Evolutionary conservation across 2,888 invertebrate species (phyloP).

Genomic region (Oscheius sp.): DNA sequence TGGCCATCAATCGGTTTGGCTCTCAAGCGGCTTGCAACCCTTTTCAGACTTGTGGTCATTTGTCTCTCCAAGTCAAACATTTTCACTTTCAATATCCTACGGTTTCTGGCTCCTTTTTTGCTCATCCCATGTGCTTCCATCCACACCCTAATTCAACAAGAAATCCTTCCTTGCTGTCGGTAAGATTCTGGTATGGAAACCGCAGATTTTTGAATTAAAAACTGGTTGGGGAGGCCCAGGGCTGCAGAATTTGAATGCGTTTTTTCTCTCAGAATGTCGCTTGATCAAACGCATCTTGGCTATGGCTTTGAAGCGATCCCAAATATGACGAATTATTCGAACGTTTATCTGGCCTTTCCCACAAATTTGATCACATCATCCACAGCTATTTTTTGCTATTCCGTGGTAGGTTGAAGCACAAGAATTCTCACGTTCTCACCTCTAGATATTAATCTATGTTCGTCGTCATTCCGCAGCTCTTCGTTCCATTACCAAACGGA

Average conservation of each 20-base stretch:
- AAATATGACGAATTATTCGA: conserved; percentile 20
- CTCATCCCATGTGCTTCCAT: conserved; percentile 18
- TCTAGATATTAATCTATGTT: conserved; percentile 17
- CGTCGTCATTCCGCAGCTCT: conserved; percentile 4
- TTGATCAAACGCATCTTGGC: neutral
- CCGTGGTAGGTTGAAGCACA: neutral
- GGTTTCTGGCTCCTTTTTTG: conserved; percentile 7
- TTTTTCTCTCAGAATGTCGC: conserved; percentile 6
- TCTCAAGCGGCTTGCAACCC: neutral
- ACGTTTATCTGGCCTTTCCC: conserved; percentile 21
- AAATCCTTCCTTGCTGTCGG: conserved; percentile 21
- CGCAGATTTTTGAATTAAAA: no score
- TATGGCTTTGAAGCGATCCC: conserved; percentile 15
- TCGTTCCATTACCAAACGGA: neutral
- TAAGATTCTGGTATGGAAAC: neutral
- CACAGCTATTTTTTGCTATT: conserved; percentile 7
- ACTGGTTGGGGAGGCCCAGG: no score
- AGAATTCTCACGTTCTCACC: neutral
- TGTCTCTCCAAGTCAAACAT: conserved; percentile 24
- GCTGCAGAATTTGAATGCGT: no score
- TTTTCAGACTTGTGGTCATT: conserved; percentile 10
- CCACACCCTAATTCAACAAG: conserved; percentile 20
- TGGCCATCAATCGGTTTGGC: conserved; percentile 16
- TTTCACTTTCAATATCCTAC: conserved; percentile 15
- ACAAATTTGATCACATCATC: conserved; percentile 19